Conservation (phyloP, 2,888 invertebrate genomes). For the Rhamphomyia laevipes region DNA sequence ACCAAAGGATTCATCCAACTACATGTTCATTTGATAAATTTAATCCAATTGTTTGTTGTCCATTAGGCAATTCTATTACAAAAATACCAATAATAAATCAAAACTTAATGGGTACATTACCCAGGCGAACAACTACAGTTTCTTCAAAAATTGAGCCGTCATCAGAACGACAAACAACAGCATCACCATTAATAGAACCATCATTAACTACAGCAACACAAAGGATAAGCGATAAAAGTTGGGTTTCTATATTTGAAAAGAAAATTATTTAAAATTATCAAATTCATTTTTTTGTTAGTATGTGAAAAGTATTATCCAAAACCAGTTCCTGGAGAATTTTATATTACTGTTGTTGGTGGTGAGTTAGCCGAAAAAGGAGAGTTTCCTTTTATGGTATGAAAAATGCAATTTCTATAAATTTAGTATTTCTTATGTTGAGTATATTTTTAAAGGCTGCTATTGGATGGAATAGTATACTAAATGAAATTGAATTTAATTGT, state of each 20-base stretch:
- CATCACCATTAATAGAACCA: too few species aligned
- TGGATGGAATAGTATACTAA: neutral
- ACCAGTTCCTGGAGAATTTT: neutral
- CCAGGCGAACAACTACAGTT: too few species aligned
- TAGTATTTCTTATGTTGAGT: neutral
- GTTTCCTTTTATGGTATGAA: neutral
- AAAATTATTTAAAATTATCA: neutral
- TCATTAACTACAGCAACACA: neutral
- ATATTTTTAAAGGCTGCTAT: neutral
- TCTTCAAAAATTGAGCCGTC: too few species aligned
- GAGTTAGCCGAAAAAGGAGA: neutral
- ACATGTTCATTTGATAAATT: neutral
- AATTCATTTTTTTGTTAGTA: neutral
- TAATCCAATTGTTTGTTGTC: neutral
- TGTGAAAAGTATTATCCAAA: neutral
- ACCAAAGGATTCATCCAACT: neutral
- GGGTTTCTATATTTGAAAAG: neutral
- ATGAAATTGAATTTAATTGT: conserved; percentile 28
- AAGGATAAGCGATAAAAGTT: neutral
- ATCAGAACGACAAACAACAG: too few species aligned
- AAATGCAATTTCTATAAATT: neutral
- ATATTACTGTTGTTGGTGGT: neutral
- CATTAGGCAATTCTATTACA: too few species aligned
- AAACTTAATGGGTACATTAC: too few species aligned
- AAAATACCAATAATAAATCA: too few species aligned